Evolutionary conservation across 2,888 invertebrate genomes (phyloP), one percentile per base, ranked within the genome.

Genomic region (Pedicia rivosa): DNA sequence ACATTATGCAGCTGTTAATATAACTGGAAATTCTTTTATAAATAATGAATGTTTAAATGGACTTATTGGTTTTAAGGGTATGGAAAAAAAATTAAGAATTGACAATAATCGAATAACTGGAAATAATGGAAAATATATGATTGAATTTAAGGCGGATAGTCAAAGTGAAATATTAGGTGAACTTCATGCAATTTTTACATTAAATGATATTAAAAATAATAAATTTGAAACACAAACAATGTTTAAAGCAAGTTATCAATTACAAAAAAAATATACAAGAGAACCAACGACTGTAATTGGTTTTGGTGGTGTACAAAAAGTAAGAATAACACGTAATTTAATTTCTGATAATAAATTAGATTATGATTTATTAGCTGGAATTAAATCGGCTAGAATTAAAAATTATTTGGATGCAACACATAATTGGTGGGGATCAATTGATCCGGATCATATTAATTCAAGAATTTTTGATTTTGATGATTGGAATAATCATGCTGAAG

Each of bases 381-480:
- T 86, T 4, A 72, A 73, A 53, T 90, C 94, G 0, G 87, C 92
- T 0, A 80, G 81, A 46, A 70, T 94, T 2, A 77, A 86, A 44
- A 92, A 88, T 50, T 70, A 72, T 29, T 66, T 98, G 37, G 83
- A 95, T 54, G 91, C 88, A 0, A 72, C 72, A 8, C 82, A 88
- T 56, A 99, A 98, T 57, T 99, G 90, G 86, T 99, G 97, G 97
- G 97, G 95, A 9, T 79, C 79, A 3, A 64, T 65, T 1, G 70
- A 78, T 37, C 75, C 82, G 36, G 64, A 62, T 5, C 68, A 70
- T 38, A 97, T 98, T 37, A 74, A 75, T 47, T 68, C 73, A 35
- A 71, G 76, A 52, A 92, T 97, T 50, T 95, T 97, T 55, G 97
- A 97, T 62, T 95, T 98, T 59, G 94, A 98, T 56, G 95, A 97